Evolutionary conservation across 2,888 invertebrate genomes (phyloP).

Genomic region (Thereva nobilitata): DNA sequence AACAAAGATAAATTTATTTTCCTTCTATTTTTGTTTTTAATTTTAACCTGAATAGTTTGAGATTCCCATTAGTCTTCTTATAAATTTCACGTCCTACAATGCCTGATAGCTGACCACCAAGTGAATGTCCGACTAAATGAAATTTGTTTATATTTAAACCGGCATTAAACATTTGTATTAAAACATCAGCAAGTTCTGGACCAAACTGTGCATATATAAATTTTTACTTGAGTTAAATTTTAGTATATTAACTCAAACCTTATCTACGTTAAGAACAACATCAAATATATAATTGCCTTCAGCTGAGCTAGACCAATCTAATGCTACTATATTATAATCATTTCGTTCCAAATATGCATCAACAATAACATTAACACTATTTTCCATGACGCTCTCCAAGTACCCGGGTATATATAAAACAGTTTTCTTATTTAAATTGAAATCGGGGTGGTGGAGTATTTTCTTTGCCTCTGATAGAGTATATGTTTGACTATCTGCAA

Average conservation of each 20-base stretch:
- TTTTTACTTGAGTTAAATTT: neutral
- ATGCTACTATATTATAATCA: slow-evolving; percentile 53
- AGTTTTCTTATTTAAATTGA: slow-evolving; percentile 60
- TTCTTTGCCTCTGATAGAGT: slow-evolving; percentile 48
- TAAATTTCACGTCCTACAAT: slow-evolving; percentile 52
- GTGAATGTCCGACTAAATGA: slow-evolving; percentile 56
- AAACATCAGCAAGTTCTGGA: slow-evolving; percentile 50
- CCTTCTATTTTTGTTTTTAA: neutral
- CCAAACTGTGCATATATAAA: slow-evolving; percentile 45
- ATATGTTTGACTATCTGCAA: slow-evolving; percentile 50
- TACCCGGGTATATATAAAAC: slow-evolving; percentile 66
- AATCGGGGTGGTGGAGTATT: slow-evolving; percentile 49
- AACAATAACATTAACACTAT: slow-evolving; percentile 62
- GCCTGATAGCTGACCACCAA: slow-evolving; percentile 56
- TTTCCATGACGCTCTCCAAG: slow-evolving; percentile 63
- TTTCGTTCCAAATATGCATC: slow-evolving; percentile 53
- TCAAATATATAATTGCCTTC: slow-evolving; percentile 57
- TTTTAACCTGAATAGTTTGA: slow-evolving; percentile 45
- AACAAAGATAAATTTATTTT: neutral
- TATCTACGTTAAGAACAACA: slow-evolving; percentile 54
- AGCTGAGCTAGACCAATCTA: slow-evolving; percentile 56
- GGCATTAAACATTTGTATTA: slow-evolving; percentile 51
- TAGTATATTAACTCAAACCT: slow-evolving; percentile 43
- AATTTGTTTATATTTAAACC: slow-evolving; percentile 52
- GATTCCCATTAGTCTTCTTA: slow-evolving; percentile 44